Base-by-base conservation (phyloP, 2,888 invertebrate species). In the Rhabditoides inermis region DNA sequence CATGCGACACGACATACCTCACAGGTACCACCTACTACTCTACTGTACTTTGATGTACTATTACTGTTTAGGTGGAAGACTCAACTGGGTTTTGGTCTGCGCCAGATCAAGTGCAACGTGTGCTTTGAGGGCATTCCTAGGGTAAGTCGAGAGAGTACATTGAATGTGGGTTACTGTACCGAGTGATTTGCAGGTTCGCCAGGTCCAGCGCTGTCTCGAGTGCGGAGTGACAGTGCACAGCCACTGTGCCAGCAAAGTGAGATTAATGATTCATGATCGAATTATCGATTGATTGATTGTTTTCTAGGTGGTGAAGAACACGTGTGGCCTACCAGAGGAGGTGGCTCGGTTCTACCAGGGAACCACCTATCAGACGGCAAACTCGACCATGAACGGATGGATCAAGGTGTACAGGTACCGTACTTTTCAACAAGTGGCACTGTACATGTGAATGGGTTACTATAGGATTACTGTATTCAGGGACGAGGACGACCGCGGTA, bases 1-100 rank as follows among this genome's bases (percentile, higher is more conserved):
- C 10, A 67, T 67, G 67, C 52, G 67, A 1, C 67, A 67, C 51
- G 58, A 69, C 47, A 67, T 67, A 49, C 67, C 67, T n/a, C 67
- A 67, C 28, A 48, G 55, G 7, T 67, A 62, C n/a, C 23, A 23
- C 10, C 23, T 20, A 2, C 27, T n/a, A n/a, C n/a, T n/a, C n/a
- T n/a, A n/a, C n/a, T n/a, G n/a, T n/a, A n/a, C n/a, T n/a, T n/a
- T n/a, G n/a, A n/a, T n/a, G n/a, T n/a, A n/a, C n/a, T n/a, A n/a
- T n/a, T n/a, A n/a, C n/a, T n/a, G n/a, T n/a, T n/a, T n/a, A n/a
- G n/a, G n/a, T n/a, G n/a, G n/a, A n/a, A n/a, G n/a, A n/a, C n/a
- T n/a, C n/a, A 44, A 44, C 10, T 15, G 6, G 44, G 44, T 10
- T 25, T 44, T 26, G 44, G n/a, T 12, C n/a, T 28, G 3, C 40